These are phyloP conservation scores for Lanius collurio DNA, from an alignment of 2,113 vertebrate species.

Conservation along the genomic window DNA sequence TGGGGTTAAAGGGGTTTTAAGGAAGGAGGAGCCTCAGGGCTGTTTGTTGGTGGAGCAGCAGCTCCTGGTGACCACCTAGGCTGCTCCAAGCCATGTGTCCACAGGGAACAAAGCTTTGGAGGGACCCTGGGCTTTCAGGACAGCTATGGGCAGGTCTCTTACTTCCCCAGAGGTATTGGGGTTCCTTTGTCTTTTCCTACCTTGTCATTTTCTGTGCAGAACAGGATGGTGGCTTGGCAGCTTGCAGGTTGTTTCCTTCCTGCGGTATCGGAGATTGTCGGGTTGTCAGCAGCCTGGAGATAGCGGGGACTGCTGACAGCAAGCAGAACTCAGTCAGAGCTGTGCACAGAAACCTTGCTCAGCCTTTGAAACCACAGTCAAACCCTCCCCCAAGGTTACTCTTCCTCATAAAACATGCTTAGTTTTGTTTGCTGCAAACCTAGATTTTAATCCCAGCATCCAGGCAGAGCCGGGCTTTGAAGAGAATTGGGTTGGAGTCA, in stretches of 20 bases:
- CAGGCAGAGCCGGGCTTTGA: background rate
- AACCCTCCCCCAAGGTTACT: slow-evolving; percentile 41
- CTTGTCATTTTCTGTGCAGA: background rate
- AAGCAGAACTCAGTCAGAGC: slow-evolving; percentile 37
- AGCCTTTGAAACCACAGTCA: slow-evolving; percentile 54
- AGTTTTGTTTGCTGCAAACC: slow-evolving; percentile 23
- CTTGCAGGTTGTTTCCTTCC: slow-evolving; percentile 13
- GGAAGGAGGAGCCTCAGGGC: background rate
- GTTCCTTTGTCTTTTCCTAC: background rate
- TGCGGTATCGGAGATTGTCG: background rate
- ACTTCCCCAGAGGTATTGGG: background rate
- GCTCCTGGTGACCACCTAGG: background rate
- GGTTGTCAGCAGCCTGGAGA: slow-evolving; percentile 54
- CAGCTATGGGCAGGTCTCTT: background rate
- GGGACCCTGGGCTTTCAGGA: background rate
- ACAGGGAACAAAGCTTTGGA: background rate
- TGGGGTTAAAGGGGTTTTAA: background rate
- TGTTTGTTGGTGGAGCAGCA: background rate
- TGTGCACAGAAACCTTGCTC: slow-evolving; percentile 43
- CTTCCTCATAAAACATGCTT: background rate
- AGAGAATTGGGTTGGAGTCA: slow-evolving; percentile 20
- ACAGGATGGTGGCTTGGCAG: background rate
- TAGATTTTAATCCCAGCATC: slow-evolving; percentile 6
- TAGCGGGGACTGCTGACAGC: slow-evolving; percentile 51
- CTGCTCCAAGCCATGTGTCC: background rate